phyloP scores from a whole-genome alignment of 2,888 invertebrate species.

The Cacoxenus indagator region DNA sequence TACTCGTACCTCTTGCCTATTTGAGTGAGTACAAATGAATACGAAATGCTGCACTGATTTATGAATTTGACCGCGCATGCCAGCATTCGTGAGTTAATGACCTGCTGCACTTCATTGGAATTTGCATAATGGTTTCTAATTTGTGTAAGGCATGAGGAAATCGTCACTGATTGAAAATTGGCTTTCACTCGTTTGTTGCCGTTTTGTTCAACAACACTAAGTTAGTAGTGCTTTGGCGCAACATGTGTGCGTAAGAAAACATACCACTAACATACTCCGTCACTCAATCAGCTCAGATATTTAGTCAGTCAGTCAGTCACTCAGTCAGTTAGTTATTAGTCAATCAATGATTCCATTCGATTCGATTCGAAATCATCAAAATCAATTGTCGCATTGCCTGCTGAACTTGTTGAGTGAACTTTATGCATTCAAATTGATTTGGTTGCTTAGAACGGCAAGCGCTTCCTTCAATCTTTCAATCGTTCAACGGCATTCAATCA shows the following conservation, averaged over 20 bases:
- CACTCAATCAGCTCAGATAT: neutral
- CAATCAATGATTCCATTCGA: neutral
- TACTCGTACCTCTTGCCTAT: neutral
- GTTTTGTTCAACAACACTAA: conserved; percentile 6
- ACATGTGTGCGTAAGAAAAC: neutral
- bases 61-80: conserved; percentile 55
- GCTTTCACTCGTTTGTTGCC: conserved; percentile 1
- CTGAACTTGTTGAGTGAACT: conserved; percentile 14
- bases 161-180: conserved; percentile 1
- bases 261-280: neutral
- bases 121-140: conserved; percentile 20
- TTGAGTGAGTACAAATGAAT: conserved; percentile 2
- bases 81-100: conserved; percentile 8
- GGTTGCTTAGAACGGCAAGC: neutral
- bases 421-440: neutral
- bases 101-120: conserved; percentile 16
- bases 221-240: conserved; percentile 18
- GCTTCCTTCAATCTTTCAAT: neutral
- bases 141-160: conserved; percentile 19
- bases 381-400: neutral
- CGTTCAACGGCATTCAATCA: conserved; percentile 9
- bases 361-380: neutral
- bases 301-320: neutral
- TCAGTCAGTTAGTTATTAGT: neutral
- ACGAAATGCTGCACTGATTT: conserved; percentile 44